Evolutionary conservation across 2,113 vertebrate genomes (phyloP), one percentile per base, ranked within the genome.

Genomic region (Solea senegalensis): DNA sequence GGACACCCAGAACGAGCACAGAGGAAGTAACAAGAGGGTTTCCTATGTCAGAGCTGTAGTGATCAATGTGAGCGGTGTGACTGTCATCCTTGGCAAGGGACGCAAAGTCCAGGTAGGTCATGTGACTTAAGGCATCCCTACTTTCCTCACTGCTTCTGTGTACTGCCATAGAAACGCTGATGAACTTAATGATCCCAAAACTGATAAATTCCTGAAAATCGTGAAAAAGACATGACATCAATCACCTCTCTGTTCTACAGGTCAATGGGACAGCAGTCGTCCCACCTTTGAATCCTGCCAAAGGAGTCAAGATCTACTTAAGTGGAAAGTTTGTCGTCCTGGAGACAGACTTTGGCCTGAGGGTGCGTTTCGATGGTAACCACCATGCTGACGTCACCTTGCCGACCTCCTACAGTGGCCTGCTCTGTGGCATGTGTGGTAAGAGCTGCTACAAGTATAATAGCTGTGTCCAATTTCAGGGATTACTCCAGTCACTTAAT

Each of bases 381-480:
- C 96, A 97, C 54, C 95, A 96, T 0, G 94, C 91, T 43, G 96
- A 96, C 56, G 94, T 97, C 28, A 93, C 92, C 5, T 61, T 96
- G 65, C 94, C 95, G 0, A 87, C 86, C 26, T 68, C 84, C 49
- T 96, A 95, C 88, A 87, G 41, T 4, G 93, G 86, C 14, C 89
- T 91, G 21, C 92, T 97, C 62, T 97, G 96, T 58, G 96, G 96
- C 65, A 85, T 97, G 68, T 97, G 96, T 83, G 96, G 96, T 97
- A 92, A 94, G 93, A 63, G 48, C 27, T 14, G 10, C 49, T 50
- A n/a, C 49, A 50, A 16, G n/a, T 50, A 21, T n/a, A 15, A n/a
- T 15, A 50, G n/a, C 49, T 6, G 34, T 34, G 34, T 34, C 34
- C 34, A 1, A 34, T 34, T 34, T 34, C 34, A 34, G 3, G 5